Percentiles rank a stretch among this genome's conserved stretches.
These are phyloP conservation scores for Deilephila elpenor DNA, from an alignment of 2,888 invertebrate genomes.

Conservation along the genomic window DNA sequence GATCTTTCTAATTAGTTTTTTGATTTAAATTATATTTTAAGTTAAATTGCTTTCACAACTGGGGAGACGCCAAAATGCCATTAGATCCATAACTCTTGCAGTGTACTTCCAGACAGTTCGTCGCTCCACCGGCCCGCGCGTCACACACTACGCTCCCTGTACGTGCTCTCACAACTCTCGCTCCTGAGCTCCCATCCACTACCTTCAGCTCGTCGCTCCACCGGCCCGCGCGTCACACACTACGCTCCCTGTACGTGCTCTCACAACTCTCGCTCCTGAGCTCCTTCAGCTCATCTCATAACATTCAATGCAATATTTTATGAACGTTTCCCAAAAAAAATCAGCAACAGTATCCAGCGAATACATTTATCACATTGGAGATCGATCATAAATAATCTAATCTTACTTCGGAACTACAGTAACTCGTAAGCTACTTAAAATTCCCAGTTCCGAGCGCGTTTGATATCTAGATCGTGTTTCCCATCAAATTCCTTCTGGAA, in stretches of 20 bases:
- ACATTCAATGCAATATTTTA: not conserved
- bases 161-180: not conserved
- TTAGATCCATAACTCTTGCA: not conserved
- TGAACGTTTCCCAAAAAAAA: no score
- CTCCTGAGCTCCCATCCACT: not conserved
- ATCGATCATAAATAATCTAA: constrained; percentile 21
- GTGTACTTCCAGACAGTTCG: not conserved
- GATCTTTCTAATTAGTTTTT: constrained; percentile 27
- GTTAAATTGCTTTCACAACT: constrained; percentile 16
- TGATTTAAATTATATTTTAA: constrained; percentile 24
- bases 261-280: constrained; percentile 3
- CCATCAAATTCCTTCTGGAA: constrained; percentile 22
- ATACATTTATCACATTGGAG: constrained; percentile 13
- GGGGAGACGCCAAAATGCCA: constrained; percentile 14
- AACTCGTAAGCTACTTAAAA: constrained; percentile 29
- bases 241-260: not conserved
- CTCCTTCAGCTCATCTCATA: not conserved
- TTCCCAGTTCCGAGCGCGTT: constrained; percentile 19
- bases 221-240: not conserved
- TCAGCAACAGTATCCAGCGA: not conserved
- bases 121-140: not conserved
- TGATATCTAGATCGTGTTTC: constrained; percentile 24
- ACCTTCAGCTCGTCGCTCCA: not conserved
- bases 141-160: not conserved
- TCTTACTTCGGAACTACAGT: constrained; percentile 12